Evolutionary conservation across 2,888 invertebrate genomes (phyloP).

Genomic region (Psococerastis gibbosa): DNA sequence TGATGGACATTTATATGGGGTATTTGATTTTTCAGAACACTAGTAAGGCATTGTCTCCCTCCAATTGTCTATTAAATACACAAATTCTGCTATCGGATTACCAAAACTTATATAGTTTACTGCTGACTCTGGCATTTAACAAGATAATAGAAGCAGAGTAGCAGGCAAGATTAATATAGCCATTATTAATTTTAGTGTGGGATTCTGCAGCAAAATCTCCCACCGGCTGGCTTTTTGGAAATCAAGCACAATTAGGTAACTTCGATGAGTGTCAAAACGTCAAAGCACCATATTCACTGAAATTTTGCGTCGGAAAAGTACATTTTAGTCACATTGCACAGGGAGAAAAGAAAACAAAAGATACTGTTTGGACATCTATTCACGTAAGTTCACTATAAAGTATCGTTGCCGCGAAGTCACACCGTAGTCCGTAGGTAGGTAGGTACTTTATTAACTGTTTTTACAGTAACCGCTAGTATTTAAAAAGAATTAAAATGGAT

Average conservation of each 20-base stretch:
- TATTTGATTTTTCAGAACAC: no score
- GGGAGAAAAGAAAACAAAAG: not conserved
- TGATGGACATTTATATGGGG: no score
- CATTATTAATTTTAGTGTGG: no score
- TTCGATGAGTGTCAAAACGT: constrained; percentile 42
- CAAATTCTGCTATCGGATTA: no score
- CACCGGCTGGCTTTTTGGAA: constrained; percentile 42
- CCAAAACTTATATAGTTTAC: no score
- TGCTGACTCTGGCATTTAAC: no score
- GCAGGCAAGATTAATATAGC: no score
- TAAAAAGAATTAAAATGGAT: no score
- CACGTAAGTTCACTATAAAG: not conserved
- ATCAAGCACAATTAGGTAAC: constrained; percentile 48
- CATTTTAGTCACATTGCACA: not conserved
- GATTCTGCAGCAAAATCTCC: constrained; percentile 50
- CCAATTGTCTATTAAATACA: no score
- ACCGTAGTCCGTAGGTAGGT: not conserved
- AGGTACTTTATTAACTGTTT: not conserved
- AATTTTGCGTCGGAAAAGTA: not conserved
- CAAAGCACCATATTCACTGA: constrained; percentile 20
- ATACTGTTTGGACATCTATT: not conserved
- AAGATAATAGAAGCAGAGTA: no score
- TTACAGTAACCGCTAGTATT: no score
- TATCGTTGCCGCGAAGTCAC: not conserved
- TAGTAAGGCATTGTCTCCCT: no score